Evolutionary conservation across 2,113 vertebrate genomes (phyloP).

Genomic region (Ursus arctos): DNA sequence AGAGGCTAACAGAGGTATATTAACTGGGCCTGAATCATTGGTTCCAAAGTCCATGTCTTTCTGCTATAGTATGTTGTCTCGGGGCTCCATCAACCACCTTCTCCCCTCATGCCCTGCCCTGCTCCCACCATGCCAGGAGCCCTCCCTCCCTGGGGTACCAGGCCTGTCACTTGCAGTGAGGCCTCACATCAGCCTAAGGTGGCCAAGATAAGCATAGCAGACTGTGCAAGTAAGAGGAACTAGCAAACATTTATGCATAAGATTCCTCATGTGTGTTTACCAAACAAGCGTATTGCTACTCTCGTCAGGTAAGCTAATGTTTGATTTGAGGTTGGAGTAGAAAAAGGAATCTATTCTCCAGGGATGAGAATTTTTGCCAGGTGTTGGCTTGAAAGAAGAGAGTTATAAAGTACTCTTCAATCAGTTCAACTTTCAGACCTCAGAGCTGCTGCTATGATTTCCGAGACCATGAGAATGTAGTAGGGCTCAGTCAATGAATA

Average conservation of each 20-base stretch:
- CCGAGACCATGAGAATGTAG: neutral
- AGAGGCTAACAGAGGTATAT: neutral
- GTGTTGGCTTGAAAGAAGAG: neutral
- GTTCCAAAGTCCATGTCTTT: neutral
- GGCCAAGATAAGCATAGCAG: neutral
- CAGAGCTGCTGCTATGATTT: neutral
- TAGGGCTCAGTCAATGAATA: neutral
- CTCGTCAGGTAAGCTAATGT: neutral
- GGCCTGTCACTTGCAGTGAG: neutral
- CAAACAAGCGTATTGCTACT: neutral
- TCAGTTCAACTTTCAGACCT: neutral
- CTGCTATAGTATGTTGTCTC: neutral
- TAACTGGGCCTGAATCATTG: neutral
- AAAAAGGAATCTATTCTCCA: constrained; percentile 15
- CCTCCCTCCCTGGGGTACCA: neutral
- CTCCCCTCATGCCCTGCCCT: neutral
- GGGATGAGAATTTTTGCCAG: neutral
- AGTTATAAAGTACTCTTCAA: neutral
- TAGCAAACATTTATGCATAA: neutral
- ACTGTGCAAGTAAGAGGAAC: neutral
- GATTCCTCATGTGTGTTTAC: neutral
- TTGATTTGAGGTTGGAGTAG: neutral
- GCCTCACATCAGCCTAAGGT: neutral
- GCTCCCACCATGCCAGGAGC: too few species aligned
- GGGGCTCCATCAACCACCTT: neutral